Evolutionary conservation across 2,888 invertebrate genomes (phyloP), one percentile per base, ranked within the genome.

Genomic region (Thalpophila matura): DNA sequence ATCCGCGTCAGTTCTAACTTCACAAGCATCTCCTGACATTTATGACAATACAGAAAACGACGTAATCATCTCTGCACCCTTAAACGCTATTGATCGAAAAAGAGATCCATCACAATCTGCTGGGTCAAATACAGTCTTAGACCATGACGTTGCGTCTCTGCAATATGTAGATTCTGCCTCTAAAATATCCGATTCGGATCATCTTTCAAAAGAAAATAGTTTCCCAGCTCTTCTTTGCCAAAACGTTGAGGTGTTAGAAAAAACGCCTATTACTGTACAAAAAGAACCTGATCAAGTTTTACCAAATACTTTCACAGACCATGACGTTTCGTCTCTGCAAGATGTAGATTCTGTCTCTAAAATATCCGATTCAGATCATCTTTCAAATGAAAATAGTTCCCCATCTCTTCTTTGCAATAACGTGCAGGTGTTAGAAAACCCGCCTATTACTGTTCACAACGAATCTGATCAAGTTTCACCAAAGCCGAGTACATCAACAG

Each of bases 171-270:
- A 43, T 12, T 26, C 43, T 43, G 43, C 43, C 43, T 42, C 42
- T 43, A 43, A 43, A 43, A 26, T 43, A 43, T 43, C 43, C n/a
- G 43, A 43, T 43, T 43, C 43, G 16, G 26, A 43, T 43, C 43
- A 43, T 43, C 1, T 43, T 43, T 43, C 26, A 43, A 42, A 42
- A 14, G 42, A 42, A 42, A 43, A n/a, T n/a, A n/a, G n/a, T n/a
- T n/a, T n/a, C n/a, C n/a, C n/a, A n/a, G n/a, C n/a, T n/a, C n/a
- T n/a, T n/a, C n/a, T n/a, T n/a, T n/a, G n/a, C n/a, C n/a, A n/a
- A n/a, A n/a, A n/a, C n/a, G n/a, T n/a, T n/a, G n/a, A n/a, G n/a
- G n/a, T n/a, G n/a, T n/a, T n/a, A n/a, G n/a, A n/a, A n/a, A n/a
- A n/a, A n/a, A n/a, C n/a, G n/a, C n/a, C n/a, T n/a, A n/a, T n/a